Evolutionary conservation across 2,113 vertebrate genomes (phyloP).

Genomic region (Peromyscus californicus): DNA sequence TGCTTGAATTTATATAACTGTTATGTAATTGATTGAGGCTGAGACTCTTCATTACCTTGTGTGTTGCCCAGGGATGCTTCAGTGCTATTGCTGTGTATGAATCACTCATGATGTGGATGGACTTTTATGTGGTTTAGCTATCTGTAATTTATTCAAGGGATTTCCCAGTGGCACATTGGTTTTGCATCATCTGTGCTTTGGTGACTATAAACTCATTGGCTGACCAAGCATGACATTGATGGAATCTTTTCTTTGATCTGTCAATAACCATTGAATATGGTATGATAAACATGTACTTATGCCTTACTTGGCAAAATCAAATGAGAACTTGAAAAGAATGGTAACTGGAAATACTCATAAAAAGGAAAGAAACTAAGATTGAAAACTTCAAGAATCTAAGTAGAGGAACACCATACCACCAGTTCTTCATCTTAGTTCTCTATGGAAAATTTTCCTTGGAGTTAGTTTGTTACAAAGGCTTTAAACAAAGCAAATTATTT

Average conservation of each 20-base stretch:
- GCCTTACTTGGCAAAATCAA: neutral
- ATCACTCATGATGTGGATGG: neutral
- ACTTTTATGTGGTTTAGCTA: neutral
- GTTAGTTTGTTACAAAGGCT: neutral
- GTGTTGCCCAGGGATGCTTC: too few species aligned
- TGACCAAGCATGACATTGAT: neutral
- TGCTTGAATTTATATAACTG: too few species aligned
- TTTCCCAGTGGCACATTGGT: neutral
- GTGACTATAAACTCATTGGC: neutral
- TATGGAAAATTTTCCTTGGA: neutral
- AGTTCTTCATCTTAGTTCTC: neutral
- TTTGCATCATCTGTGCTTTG: neutral
- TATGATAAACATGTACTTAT: neutral
- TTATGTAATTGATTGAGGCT: too few species aligned
- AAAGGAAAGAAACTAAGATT: neutral
- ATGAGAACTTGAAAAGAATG: neutral
- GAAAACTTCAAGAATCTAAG: neutral
- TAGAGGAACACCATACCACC: neutral
- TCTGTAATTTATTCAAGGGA: neutral
- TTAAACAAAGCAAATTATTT: neutral
- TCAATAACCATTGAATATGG: neutral
- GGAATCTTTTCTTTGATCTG: neutral
- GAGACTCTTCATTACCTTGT: too few species aligned
- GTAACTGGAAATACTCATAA: neutral
- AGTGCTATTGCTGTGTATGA: too few species aligned